phyloP scores from a whole-genome alignment of 2,888 invertebrate species.

The Leucania comma region DNA sequence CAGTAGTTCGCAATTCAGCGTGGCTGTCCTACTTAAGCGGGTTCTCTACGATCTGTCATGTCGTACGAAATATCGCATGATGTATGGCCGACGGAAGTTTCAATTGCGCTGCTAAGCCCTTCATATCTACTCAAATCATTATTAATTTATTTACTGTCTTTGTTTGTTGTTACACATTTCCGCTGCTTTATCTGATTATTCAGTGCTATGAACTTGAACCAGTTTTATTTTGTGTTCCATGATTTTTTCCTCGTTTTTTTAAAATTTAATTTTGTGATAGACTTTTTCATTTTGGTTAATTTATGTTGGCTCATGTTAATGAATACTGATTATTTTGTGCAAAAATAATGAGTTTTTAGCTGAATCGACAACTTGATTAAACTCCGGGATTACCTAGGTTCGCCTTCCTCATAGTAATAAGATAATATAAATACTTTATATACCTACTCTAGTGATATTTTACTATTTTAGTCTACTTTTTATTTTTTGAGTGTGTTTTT shows the following conservation, averaged over 20 bases:
- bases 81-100: conserved; percentile 76
- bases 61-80: conserved; percentile 60
- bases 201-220: conserved; percentile 44
- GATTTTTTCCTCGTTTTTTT: background rate
- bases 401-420: too few relatives aligned
- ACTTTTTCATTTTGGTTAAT: background rate
- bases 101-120: conserved; percentile 81
- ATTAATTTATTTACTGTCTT: conserved; percentile 71
- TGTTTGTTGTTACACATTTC: conserved; percentile 69
- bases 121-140: conserved; percentile 69
- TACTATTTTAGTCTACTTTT: too few relatives aligned
- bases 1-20: conserved; percentile 57
- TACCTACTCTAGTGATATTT: too few relatives aligned
- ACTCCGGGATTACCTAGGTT: conserved; percentile 15
- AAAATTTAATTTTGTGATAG: background rate
- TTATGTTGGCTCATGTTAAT: background rate
- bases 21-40: conserved; percentile 43
- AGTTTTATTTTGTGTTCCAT: background rate
- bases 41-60: conserved; percentile 50
- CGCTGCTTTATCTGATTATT: conserved; percentile 59
- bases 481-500: too few relatives aligned
- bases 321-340: conserved; percentile 7
- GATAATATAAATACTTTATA: too few relatives aligned
- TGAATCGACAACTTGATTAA: conserved; percentile 13
- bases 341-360: conserved; percentile 8